A percentile compares a stretch with the other conserved stretches of the same genome.
Evolutionary conservation across 1,140 invertebrate genomes (phyloP).

Genomic region (Macrostomum lignano): DNA sequence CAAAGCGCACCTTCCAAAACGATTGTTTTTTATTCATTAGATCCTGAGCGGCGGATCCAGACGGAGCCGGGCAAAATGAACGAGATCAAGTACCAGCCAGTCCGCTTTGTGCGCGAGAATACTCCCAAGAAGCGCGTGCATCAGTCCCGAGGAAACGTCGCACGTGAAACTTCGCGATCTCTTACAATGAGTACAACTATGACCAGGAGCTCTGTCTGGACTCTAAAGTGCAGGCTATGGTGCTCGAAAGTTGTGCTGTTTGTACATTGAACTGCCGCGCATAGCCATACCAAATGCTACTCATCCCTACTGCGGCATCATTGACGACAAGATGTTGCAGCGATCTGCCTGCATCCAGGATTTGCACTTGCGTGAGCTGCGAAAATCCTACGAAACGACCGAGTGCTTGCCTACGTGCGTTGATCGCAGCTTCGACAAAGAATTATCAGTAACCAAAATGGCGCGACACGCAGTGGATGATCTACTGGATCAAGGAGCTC

Average conservation of each 20-base stretch:
- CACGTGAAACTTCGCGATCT: slow-evolving; percentile 2
- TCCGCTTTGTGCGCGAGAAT: background rate
- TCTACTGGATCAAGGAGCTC: slow-evolving; percentile 3
- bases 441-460: slow-evolving; percentile 4
- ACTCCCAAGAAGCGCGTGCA: background rate
- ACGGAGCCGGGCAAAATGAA: background rate
- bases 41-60: no score
- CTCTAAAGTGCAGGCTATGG: background rate
- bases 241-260: slow-evolving; percentile 2
- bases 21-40: no score
- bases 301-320: slow-evolving; percentile 1
- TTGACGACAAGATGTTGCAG: background rate
- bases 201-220: slow-evolving; percentile 4
- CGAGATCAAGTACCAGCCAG: background rate
- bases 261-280: background rate
- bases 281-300: background rate
- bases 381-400: background rate
- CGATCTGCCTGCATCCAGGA: background rate
- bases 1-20: no score
- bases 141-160: background rate
- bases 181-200: slow-evolving; percentile 2
- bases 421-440: background rate
- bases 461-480: slow-evolving; percentile 1
- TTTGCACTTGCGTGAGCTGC: background rate
- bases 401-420: background rate